phyloP scores from a whole-genome alignment of 2,888 invertebrate genomes.

The Xiphydria camelus region DNA sequence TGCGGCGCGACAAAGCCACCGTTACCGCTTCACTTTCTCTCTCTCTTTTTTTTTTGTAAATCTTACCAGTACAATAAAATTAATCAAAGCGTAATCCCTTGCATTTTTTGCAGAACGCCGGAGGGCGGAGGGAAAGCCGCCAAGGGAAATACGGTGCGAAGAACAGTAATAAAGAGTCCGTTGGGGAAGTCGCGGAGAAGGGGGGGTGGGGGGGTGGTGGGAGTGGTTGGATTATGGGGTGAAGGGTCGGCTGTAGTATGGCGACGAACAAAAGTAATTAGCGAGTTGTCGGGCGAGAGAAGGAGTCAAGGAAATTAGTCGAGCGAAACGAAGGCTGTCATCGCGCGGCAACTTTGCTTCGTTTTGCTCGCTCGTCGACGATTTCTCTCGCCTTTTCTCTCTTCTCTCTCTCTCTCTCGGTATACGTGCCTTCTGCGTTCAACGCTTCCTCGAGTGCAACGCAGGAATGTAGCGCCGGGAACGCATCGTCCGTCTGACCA shows the following conservation, averaged over 20 bases:
- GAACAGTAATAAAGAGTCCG: slow-evolving; percentile 16
- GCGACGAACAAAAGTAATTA: slow-evolving; percentile 19
- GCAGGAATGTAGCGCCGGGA: too few relatives aligned
- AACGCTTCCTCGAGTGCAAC: too few relatives aligned
- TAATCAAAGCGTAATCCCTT: slow-evolving; percentile 13
- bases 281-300: slow-evolving; percentile 4
- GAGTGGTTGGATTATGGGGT: slow-evolving; percentile 11
- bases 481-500: too few relatives aligned
- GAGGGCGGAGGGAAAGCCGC: background rate
- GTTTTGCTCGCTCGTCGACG: background rate
- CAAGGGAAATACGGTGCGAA: slow-evolving; percentile 10
- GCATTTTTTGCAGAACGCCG: background rate
- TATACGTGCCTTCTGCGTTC: background rate
- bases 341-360: background rate
- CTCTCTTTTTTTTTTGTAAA: slow-evolving; percentile 3
- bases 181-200: too few relatives aligned
- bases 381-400: background rate
- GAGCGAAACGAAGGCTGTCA: background rate
- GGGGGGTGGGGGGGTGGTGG: too few relatives aligned
- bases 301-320: background rate
- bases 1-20: background rate
- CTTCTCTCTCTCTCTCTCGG: background rate
- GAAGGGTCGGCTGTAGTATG: slow-evolving; percentile 9
- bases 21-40: background rate
- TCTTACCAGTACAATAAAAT: slow-evolving; percentile 7